Base-by-base conservation (phyloP, 2,797 vertebrate species). In the Vultur gryphus region DNA sequence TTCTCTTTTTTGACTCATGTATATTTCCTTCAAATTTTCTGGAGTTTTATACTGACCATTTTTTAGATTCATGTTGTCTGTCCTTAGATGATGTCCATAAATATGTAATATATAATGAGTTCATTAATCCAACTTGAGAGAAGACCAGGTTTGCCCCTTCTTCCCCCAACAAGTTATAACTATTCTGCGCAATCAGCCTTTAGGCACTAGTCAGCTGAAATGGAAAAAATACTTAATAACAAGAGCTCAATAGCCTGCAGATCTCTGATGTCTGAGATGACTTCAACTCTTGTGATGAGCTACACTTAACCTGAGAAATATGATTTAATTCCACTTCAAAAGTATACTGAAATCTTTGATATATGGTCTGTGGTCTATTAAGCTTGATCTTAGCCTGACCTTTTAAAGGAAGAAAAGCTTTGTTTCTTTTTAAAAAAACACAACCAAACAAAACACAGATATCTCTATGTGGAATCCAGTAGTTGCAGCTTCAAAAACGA, bases 251-350 rank as follows among this genome's bases (percentile, higher is more conserved):
- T 85, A 94, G 92, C 87, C 92, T 95, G 86, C 87, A 95, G 89
- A 92, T 78, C 84, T 84, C 93, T 91, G 64, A 93, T 96, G 90
- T 92, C 58, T 94, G 75, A 95, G 90, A 89, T 96, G 93, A 95
- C 94, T 93, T 97, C 82, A 95, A 31, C 89, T 95, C 78, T 84
- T 92, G 35, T 87, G 92, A 85, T 81, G 95, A 96, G 88, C 51
- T 93, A 57, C 82, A 48, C 54, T 87, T 96, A 96, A 92, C 81
- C 44, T 77, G 75, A 93, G 95, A 97, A 96, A 94, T 89, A 96
- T 92, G 88, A 92, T 93, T 95, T 94, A 93, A 95, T 95, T 97
- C 89, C 89, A 95, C 90, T 94, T 94, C 92, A 95, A 95, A 97
- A 92, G 93, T 94, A 46, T 65, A 46, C 71, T 83, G 82, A 73